Conservation (phyloP, 2,797 vertebrate species). For the Phoxinus dragarum region DNA sequence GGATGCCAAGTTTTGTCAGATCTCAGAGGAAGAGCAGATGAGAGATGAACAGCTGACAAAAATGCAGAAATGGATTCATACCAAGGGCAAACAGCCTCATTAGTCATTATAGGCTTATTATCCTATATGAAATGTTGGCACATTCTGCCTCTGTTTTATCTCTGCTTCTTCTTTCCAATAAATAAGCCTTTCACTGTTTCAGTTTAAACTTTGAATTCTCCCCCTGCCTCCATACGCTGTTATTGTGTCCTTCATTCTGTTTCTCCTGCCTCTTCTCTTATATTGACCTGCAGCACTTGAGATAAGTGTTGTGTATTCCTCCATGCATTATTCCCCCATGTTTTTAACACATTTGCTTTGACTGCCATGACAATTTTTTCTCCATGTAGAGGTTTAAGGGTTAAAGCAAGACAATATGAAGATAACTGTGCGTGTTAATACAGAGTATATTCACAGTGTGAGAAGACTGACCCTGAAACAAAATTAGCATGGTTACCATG, state of each 20-base stretch:
- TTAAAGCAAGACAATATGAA: conserved; percentile 1
- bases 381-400: conserved; percentile 30
- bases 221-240: not conserved
- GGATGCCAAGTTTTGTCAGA: conserved; percentile 22
- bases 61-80: conserved; percentile 27
- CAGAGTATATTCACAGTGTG: not conserved
- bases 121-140: conserved; percentile 23
- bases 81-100: conserved; percentile 28
- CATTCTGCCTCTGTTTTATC: conserved; percentile 26
- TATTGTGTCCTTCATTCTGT: conserved; percentile 3
- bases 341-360: conserved; percentile 12
- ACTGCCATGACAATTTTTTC: conserved; percentile 17
- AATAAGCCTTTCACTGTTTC: conserved; percentile 20
- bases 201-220: not conserved
- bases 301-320: conserved; percentile 19
- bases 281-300: not conserved
- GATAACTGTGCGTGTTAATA: conserved; percentile 26
- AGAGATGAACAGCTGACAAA: conserved; percentile 44
- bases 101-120: conserved; percentile 35
- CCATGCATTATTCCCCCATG: conserved; percentile 1
- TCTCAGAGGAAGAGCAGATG: conserved; percentile 35
- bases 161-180: not conserved
- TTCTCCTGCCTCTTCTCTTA: conserved; percentile 14
- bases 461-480: not conserved
- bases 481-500: conserved; percentile 18